Conservation (phyloP, 2,797 vertebrate genomes). For the Gephyroberyx darwinii region DNA sequence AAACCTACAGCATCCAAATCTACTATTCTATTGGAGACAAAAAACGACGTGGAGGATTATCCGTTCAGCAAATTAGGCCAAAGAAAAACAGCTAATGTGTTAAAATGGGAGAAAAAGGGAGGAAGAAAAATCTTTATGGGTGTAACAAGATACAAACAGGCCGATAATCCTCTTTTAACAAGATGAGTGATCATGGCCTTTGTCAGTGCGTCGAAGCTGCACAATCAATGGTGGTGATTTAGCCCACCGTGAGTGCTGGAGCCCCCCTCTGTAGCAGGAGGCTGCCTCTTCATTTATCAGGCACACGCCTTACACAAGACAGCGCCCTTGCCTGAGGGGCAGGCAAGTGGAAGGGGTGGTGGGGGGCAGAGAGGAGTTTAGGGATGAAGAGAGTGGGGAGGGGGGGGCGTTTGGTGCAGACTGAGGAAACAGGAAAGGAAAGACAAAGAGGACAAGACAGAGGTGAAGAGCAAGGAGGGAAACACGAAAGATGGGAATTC, state of each 20-base stretch:
- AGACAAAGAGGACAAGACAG: constrained; percentile 47
- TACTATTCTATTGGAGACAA: constrained; percentile 47
- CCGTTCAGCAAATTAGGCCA: constrained; percentile 65
- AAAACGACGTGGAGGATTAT: constrained; percentile 63
- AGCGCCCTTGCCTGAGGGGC: constrained; percentile 40
- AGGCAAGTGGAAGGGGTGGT: constrained; percentile 34
- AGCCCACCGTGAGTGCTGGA: constrained; percentile 59
- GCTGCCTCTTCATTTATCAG: constrained; percentile 68
- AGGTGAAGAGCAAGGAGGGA: constrained; percentile 16
- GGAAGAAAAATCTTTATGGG: constrained; percentile 74
- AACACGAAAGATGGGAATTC: constrained; percentile 32
- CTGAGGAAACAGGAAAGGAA: constrained; percentile 29
- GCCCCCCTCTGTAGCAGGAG: constrained; percentile 58
- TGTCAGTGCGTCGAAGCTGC: constrained; percentile 74
- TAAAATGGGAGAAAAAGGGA: constrained; percentile 61
- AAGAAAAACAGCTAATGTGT: constrained; percentile 73
- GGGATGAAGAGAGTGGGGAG: neutral
- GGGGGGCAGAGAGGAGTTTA: constrained; percentile 24
- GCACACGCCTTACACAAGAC: constrained; percentile 57
- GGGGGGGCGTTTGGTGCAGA: constrained; percentile 34
- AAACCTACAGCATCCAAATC: constrained; percentile 44
- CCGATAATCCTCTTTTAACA: constrained; percentile 83
- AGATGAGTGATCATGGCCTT: constrained; percentile 82
- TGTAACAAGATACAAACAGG: constrained; percentile 82
- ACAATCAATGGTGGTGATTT: constrained; percentile 84